Evolutionary conservation across 2,797 vertebrate species (phyloP), one percentile per base, ranked within the genome.

Genomic region (Chelidonichthys spinosus): DNA sequence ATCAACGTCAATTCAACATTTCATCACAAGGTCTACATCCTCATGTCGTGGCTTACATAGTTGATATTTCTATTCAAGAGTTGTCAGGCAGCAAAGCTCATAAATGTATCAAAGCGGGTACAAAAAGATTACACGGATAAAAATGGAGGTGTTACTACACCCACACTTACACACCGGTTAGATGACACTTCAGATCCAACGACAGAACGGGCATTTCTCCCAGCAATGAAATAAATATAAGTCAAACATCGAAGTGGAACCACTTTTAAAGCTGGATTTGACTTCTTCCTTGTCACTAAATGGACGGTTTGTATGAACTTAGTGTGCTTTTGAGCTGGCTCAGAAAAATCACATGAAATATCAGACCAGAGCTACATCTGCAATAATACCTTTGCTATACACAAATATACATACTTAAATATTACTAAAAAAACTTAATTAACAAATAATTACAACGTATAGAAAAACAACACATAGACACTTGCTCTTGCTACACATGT

Each of bases 401-500:
- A 85, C 64, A 84, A 63, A 91, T 55, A 56, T 47, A 73, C 59
- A 56, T 47, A 73, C 65, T 87, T 88, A 91, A 89, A 91, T 90
- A 92, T 49, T 58, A 37, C 68, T 85, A 83, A 82, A 85, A 25
- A 87, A 89, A 87, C 61, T 83, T 5, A 75, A 81, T 87, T 78
- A 67, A 83, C 79, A 85, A 83, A 82, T 79, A 90, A 90, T 90
- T 86, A 87, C 69, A 92, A 65, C 46, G 65, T 83, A 85, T 78
- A 89, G 85, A 91, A 89, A 89, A 83, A 76, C 52, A 79, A 84
- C 68, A 76, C 76, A 82, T 89, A 91, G 87, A 74, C 72, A 73
- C n/a, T 78, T 74, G 69, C 63, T 87, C 44, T 71, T 66, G 82
- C 82, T 87, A 85, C 83, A 88, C 84, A 78, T 60, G 35, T 81